Percentiles rank a stretch among this genome's conserved stretches.
phyloP scores from a whole-genome alignment of 2,113 vertebrate genomes.

The Solenodon paradoxus region DNA sequence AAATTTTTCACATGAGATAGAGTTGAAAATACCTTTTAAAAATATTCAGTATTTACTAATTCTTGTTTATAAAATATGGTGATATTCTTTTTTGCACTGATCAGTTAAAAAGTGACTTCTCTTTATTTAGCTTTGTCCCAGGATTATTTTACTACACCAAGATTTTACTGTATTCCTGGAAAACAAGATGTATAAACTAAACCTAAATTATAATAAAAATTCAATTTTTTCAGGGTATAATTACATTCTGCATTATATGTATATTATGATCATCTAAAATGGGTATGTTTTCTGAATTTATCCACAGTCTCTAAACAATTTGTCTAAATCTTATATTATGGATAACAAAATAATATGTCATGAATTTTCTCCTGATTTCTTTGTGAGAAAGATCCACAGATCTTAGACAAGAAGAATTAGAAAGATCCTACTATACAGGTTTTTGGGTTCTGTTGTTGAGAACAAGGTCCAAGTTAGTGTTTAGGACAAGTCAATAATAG shows the following conservation, averaged over 20 bases:
- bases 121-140: neutral
- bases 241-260: neutral
- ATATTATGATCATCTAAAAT: neutral
- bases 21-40: neutral
- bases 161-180: neutral
- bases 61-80: neutral
- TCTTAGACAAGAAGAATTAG: neutral
- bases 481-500: neutral
- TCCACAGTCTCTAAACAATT: neutral
- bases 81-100: neutral
- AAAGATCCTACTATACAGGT: neutral
- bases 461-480: neutral
- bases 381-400: neutral
- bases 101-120: neutral
- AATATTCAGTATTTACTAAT: neutral
- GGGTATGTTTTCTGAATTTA: neutral
- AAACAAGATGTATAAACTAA: neutral
- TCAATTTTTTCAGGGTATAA: neutral
- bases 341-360: neutral
- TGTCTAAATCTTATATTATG: neutral
- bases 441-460: neutral
- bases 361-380: neutral
- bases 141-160: neutral
- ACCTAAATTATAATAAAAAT: neutral
- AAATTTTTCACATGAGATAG: neutral